Evolutionary conservation across 1,140 invertebrate genomes (phyloP), one percentile per base, ranked within the genome.

Genomic region (Drosophila erecta): DNA sequence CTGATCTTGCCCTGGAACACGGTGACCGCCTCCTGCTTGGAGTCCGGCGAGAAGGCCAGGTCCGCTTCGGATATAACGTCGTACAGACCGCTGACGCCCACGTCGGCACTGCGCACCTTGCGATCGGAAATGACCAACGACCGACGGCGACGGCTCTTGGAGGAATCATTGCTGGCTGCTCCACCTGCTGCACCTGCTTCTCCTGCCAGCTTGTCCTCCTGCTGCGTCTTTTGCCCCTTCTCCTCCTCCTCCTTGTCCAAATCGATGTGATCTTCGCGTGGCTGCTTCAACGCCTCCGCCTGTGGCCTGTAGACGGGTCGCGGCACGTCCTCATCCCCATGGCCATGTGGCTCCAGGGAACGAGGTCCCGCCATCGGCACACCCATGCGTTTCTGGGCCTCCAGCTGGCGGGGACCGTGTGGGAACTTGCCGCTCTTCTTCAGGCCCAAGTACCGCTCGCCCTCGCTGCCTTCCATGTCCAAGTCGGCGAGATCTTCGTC

Each of bases 41-140:
- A 94, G 71, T 97, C 96, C 0, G 96, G 96, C 77, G 96, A 96
- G 91, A 98, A 98, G n/a, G 96, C 97, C 20, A 98, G 93, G 92
- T 98, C 97, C 11, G 96, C 96, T 92, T 97, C 96, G 3, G 97
- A 97, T 27, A 98, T 97, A n/a, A 98, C 97, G 74, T 97, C 96
- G 92, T 97, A 98, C 40, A 97, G 94, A 2, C 96, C 96, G 73
- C 95, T 96, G 15, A 98, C 97, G 8, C 96, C 97, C 11, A 97
- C 96, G 89, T 97, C 97, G 3, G 96, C 96, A 67, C 95, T 97
- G 22, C 96, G 94, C 11, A 94, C 95, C 80, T 96, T 95, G 5
- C 96, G 93, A 80, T 96, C 95, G 7, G 95, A 94, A 12, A 96
- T 94, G 0, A 95, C 93, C 2, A 96, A 93, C 0, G 95, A 95